These are phyloP conservation scores for Pemphredon lugubris DNA, from an alignment of 2,888 invertebrate genomes.

Conservation along the genomic window DNA sequence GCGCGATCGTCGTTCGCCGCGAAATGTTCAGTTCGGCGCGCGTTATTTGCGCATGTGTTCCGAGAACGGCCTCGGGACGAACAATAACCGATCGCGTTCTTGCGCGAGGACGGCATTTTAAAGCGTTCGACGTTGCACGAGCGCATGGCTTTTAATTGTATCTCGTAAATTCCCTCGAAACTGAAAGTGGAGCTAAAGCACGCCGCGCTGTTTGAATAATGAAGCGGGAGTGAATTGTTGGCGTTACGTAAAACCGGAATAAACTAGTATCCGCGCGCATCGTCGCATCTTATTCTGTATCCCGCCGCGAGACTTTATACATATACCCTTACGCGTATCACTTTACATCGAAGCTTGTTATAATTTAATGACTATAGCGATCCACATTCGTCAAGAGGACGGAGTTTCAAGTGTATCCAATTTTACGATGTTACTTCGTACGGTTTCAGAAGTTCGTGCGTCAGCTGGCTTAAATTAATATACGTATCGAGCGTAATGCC, in stretches of 20 bases:
- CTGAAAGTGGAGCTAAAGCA: neutral
- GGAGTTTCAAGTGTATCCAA: conserved; percentile 31
- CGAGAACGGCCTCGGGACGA: conserved; percentile 8
- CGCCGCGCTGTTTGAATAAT: neutral
- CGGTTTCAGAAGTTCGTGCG: conserved; percentile 32
- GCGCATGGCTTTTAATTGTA: neutral
- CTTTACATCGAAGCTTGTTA: conserved; percentile 16
- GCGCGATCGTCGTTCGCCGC: too few relatives aligned
- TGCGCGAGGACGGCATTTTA: neutral
- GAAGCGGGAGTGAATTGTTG: neutral
- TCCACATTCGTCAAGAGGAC: conserved; percentile 7
- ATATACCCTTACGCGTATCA: conserved; percentile 16
- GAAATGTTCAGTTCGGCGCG: neutral
- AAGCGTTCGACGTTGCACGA: neutral
- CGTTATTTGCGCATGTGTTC: neutral
- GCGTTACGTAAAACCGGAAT: conserved; percentile 3
- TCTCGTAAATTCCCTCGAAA: neutral
- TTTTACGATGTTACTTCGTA: conserved; percentile 40
- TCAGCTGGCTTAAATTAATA: conserved; percentile 37
- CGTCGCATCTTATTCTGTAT: neutral
- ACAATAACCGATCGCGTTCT: conserved; percentile 21
- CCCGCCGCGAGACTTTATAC: neutral
- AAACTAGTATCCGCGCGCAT: neutral
- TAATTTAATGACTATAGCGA: conserved; percentile 20
- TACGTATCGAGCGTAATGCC: too few relatives aligned